These are phyloP conservation scores for Pachypsylla venusta DNA, from an alignment of 1,140 invertebrate genomes.

Conservation along the genomic window DNA sequence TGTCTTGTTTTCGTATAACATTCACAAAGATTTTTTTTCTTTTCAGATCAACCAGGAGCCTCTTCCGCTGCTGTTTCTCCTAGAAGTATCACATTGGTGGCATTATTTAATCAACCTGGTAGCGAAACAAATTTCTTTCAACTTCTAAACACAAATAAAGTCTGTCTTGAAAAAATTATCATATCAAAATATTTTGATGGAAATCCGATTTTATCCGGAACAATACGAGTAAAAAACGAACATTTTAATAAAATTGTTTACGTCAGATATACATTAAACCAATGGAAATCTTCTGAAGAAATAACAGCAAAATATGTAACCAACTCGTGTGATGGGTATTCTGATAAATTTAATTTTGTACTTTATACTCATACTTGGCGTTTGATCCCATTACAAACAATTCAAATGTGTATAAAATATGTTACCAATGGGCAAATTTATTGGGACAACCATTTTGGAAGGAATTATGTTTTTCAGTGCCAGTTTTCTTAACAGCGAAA, in stretches of 20 bases:
- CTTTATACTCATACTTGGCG: slow-evolving; percentile 48
- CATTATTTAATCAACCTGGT: slow-evolving; percentile 70
- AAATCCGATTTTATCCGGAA: slow-evolving; percentile 58
- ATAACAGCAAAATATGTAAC: slow-evolving; percentile 65
- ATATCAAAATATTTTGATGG: slow-evolving; percentile 34
- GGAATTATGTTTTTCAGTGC: slow-evolving; percentile 74
- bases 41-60: background rate
- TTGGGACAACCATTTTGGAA: slow-evolving; percentile 79
- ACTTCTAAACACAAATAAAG: slow-evolving; percentile 48
- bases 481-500: no score
- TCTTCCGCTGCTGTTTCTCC: slow-evolving; percentile 15
- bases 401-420: slow-evolving; percentile 72
- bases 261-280: slow-evolving; percentile 69
- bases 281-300: slow-evolving; percentile 71
- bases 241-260: slow-evolving; percentile 83
- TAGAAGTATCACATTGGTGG: slow-evolving; percentile 36
- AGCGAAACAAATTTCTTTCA: slow-evolving; percentile 60
- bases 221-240: slow-evolving; percentile 74
- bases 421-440: slow-evolving; percentile 64
- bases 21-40: background rate
- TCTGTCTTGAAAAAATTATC: slow-evolving; percentile 71
- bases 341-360: slow-evolving; percentile 72
- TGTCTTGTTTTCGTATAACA: background rate
- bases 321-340: slow-evolving; percentile 82
- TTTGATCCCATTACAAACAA: slow-evolving; percentile 42